These are phyloP conservation scores for Actenoides hombroni DNA, from an alignment of 2,113 vertebrate genomes.

Conservation along the genomic window DNA sequence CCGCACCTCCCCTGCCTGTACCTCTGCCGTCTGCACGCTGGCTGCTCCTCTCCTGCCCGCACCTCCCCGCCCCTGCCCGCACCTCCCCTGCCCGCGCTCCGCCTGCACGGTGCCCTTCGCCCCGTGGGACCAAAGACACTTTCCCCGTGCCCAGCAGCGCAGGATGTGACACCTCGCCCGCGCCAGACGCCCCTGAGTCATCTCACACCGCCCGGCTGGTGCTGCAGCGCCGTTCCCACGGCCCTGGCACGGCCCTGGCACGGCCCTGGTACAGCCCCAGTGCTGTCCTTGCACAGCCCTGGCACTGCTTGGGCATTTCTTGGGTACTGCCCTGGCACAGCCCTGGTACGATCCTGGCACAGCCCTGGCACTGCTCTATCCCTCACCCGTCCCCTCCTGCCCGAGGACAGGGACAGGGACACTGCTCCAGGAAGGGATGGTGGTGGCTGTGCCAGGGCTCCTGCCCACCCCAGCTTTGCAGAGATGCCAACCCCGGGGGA, in stretches of 20 bases:
- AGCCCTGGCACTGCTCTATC: neutral
- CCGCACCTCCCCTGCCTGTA: neutral
- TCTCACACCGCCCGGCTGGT: neutral
- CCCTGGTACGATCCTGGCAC: neutral
- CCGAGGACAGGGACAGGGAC: neutral
- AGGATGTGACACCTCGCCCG: neutral
- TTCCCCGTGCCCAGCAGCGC: neutral
- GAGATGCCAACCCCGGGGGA: neutral
- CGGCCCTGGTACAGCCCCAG: neutral
- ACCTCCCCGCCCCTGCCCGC: neutral
- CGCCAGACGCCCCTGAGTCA: neutral
- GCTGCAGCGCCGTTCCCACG: neutral
- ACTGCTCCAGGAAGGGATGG: neutral
- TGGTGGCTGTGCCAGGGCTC: neutral
- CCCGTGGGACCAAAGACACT: neutral
- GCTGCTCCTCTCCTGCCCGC: neutral
- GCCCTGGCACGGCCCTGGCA: neutral
- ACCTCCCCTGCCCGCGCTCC: neutral
- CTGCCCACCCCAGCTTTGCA: fast-evolving
- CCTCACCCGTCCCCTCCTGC: neutral
- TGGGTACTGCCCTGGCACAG: neutral
- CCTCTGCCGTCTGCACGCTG: neutral
- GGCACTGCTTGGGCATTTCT: neutral
- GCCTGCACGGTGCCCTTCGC: neutral
- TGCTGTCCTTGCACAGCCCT: neutral